Evolutionary conservation across 1,140 invertebrate genomes (phyloP).

Genomic region (Rhagoletis zephyria): DNA sequence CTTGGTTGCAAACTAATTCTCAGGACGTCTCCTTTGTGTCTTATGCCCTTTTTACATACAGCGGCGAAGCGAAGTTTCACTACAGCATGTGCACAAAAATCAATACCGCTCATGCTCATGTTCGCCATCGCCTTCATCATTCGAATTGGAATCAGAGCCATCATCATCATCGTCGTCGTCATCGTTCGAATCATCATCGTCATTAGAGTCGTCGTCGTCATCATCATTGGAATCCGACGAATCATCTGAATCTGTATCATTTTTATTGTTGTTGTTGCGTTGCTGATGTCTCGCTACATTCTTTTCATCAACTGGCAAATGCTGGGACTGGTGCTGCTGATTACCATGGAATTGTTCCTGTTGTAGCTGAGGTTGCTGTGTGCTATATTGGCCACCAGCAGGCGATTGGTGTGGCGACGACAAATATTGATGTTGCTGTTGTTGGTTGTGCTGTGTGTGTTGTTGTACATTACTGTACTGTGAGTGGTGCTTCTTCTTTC

Average conservation of each 20-base stretch:
- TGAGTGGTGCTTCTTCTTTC: conserved; percentile 10
- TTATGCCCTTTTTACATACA: neutral
- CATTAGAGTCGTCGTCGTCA: conserved; percentile 61
- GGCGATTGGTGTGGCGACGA: conserved; percentile 12
- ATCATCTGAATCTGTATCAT: conserved; percentile 63
- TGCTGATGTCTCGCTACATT: neutral
- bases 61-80: neutral
- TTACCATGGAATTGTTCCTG: conserved; percentile 56
- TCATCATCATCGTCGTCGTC: conserved; percentile 55
- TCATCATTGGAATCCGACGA: conserved; percentile 69
- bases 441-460: conserved; percentile 21
- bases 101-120: conserved; percentile 61
- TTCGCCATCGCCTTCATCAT: conserved; percentile 24
- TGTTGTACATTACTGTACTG: neutral
- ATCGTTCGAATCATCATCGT: conserved; percentile 61
- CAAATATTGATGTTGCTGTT: conserved; percentile 54
- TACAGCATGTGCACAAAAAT: conserved; percentile 51
- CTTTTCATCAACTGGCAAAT: neutral
- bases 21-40: conserved; percentile 40
- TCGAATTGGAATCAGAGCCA: neutral
- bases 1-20: conserved; percentile 31
- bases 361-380: conserved; percentile 55
- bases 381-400: conserved; percentile 31
- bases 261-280: conserved; percentile 52
- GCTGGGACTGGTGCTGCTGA: conserved; percentile 53